A percentile compares a stretch with the other conserved stretches of the same genome.
Evolutionary conservation across 2,113 vertebrate species (phyloP).

Genomic region (Lepus americanus): DNA sequence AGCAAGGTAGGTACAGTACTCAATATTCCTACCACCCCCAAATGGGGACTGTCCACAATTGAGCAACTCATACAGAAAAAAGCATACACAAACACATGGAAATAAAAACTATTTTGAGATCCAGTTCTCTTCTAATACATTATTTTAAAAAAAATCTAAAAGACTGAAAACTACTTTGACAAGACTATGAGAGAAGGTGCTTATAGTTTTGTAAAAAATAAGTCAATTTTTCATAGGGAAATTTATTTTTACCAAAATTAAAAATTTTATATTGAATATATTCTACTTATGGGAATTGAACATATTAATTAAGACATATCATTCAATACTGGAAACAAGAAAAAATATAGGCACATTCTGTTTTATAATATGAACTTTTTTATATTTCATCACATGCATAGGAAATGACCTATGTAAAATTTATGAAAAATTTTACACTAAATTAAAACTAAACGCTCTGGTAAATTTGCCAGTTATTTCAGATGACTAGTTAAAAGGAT

Average conservation of each 20-base stretch:
- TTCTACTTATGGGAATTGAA: not conserved
- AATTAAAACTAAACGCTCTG: not conserved
- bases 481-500: not conserved
- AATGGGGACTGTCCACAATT: accelerated
- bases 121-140: not conserved
- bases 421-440: not conserved
- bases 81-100: not conserved
- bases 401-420: not conserved
- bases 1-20: not conserved
- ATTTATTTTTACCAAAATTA: not conserved
- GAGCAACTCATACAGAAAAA: not conserved
- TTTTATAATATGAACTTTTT: not conserved
- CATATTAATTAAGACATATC: not conserved
- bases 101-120: not conserved
- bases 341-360: not conserved
- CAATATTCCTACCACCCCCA: not conserved
- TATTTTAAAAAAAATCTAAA: not conserved
- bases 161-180: not conserved
- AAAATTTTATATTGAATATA: not conserved
- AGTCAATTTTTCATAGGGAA: not conserved
- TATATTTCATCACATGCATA: not conserved
- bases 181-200: not conserved
- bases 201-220: not conserved
- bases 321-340: not conserved
- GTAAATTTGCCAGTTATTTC: not conserved